Conservation (phyloP, 2,888 invertebrate genomes). For the Acanthoscelides obtectus region DNA sequence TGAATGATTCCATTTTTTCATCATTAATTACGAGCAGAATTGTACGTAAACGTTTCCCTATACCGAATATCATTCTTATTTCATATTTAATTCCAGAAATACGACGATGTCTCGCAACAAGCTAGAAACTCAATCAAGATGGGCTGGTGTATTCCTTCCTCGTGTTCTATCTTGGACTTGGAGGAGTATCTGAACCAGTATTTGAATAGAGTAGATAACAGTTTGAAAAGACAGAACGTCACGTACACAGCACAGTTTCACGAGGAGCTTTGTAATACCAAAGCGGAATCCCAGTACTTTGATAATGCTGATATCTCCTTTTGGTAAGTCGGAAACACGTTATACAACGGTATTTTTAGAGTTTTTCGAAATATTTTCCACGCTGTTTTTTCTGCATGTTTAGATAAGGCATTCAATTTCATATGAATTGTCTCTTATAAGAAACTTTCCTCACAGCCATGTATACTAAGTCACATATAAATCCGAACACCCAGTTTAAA, state of each 20-base stretch:
- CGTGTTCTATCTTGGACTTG: conserved; percentile 38
- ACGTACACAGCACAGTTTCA: conserved; percentile 31
- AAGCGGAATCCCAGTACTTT: conserved; percentile 30
- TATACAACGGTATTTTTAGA: too few species aligned
- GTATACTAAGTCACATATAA: too few species aligned
- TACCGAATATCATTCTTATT: background rate
- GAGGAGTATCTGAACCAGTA: conserved; percentile 36
- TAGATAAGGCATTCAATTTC: too few species aligned
- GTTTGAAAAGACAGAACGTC: conserved; percentile 31
- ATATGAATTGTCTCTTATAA: too few species aligned
- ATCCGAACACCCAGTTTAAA: too few species aligned
- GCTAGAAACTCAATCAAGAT: conserved; percentile 36
- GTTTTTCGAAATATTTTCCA: too few species aligned
- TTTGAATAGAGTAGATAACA: conserved; percentile 34
- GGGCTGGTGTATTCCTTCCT: conserved; percentile 44
- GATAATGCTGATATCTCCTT: conserved; percentile 40
- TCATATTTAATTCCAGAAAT: conserved; percentile 28
- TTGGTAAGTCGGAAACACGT: conserved; percentile 34
- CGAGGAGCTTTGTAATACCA: conserved; percentile 36
- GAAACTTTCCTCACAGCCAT: too few species aligned
- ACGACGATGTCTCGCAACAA: conserved; percentile 37
- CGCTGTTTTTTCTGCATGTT: too few species aligned
- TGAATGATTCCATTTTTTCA: too few species aligned
- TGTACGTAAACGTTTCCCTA: too few species aligned
- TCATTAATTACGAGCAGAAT: too few species aligned